Base-by-base conservation (phyloP, 2,888 invertebrate species). In the Oscheius sp. region DNA sequence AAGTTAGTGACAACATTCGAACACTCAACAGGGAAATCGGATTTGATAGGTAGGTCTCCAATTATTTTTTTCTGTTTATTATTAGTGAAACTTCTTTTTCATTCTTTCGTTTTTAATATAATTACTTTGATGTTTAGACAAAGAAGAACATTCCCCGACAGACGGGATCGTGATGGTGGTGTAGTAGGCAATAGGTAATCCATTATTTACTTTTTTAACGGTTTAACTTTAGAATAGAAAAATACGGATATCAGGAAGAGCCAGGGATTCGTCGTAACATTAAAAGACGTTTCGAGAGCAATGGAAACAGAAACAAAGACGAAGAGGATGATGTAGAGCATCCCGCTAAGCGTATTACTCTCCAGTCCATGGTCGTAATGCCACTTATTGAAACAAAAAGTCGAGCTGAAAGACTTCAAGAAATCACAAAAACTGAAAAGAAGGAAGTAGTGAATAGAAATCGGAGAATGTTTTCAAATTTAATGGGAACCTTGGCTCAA, bases 401-500 rank as follows among this genome's bases (percentile, higher is more conserved):
- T 20, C 89, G 93, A 32, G 91, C 92, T 86, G 92, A 92, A 86
- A 92, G 92, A 32, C 89, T 91, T 75, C 91, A 91, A 71, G 94
- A 92, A 51, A 94, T 93, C 87, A 92, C 91, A 30, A 76, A 77
- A 54, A 74, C 57, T 6, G 82, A 83, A 56, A 79, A 80, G 56
- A 79, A 77, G 49, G 84, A 81, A 45, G 78, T 79, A 24, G 71
- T 68, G 14, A 75, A 71, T 30, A 73, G 96, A 76, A 97, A 97
- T 88, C 90, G 92, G 73, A 90, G 97, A 67, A 96, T 98, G 92
- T 96, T 98, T 89, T 95, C 96, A 8, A 80, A 74, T 45, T 89
- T 98, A 47, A 88, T 97, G 63, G 96, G 97, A 3, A 97, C 97
- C 14, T 88, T 98, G 79, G 94, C 95, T 86, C 94, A 93, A 87